phyloP scores from a whole-genome alignment of 2,888 invertebrate genomes.

The Drosophila suboccidentalis region DNA sequence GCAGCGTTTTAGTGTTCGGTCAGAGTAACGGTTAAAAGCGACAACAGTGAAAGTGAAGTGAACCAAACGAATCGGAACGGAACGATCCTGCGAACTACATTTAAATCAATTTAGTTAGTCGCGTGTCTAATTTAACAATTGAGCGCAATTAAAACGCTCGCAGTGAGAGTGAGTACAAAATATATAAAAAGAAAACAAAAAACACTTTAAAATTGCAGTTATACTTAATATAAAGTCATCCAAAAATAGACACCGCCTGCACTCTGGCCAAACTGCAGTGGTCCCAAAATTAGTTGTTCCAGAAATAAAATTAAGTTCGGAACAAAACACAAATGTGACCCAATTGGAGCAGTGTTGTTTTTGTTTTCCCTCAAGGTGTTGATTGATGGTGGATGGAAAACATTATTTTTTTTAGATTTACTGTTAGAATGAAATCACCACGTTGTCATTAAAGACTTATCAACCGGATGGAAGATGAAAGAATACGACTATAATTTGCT shows the following conservation, averaged over 20 bases:
- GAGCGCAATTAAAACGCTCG: conserved; percentile 21
- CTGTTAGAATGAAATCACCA: conserved; percentile 27
- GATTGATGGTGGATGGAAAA: conserved; percentile 36
- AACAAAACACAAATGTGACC: conserved; percentile 52
- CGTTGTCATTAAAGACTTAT: conserved; percentile 54
- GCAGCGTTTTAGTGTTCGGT: conserved; percentile 41
- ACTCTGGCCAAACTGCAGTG: conserved; percentile 40
- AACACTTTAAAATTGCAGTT: conserved; percentile 24
- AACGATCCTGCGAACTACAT: conserved; percentile 15
- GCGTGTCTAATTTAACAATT: conserved; percentile 15
- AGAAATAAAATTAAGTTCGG: conserved; percentile 65
- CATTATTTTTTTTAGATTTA: conserved; percentile 5
- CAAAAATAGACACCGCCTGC: conserved; percentile 51
- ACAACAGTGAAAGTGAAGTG: conserved; percentile 53
- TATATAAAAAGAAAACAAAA: neutral
- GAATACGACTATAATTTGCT: conserved; percentile 14
- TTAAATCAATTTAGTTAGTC: conserved; percentile 18
- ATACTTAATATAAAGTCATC: conserved; percentile 16
- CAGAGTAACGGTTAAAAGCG: conserved; percentile 25
- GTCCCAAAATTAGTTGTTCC: conserved; percentile 57
- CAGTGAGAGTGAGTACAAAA: conserved; percentile 48
- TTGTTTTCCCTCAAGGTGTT: conserved; percentile 22
- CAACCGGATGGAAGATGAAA: conserved; percentile 64
- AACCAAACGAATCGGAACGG: conserved; percentile 16
- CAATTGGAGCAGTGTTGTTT: conserved; percentile 54